phyloP scores from a whole-genome alignment of 2,797 vertebrate genomes.

The Falco naumanni region DNA sequence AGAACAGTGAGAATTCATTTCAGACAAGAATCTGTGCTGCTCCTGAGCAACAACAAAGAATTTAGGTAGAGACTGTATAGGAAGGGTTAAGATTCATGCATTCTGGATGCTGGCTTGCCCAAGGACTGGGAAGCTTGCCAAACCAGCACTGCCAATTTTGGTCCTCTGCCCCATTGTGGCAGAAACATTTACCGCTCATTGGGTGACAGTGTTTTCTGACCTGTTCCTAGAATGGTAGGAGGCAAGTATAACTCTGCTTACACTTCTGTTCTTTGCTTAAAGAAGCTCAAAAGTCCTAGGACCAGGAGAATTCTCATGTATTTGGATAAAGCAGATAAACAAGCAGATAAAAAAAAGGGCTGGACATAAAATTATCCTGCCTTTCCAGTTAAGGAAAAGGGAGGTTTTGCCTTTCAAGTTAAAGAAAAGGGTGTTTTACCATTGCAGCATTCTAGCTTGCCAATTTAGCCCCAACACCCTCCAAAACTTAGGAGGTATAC shows the following conservation, averaged over 20 bases:
- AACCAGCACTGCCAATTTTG: not conserved
- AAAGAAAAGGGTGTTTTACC: not conserved
- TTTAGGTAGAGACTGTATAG: not conserved
- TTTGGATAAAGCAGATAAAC: not conserved
- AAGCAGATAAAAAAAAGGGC: not conserved
- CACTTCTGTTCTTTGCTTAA: not conserved
- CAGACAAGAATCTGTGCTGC: not conserved
- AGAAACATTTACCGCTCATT: not conserved
- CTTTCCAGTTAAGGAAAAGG: not conserved
- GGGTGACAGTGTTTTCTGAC: not conserved
- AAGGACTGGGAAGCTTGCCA: not conserved
- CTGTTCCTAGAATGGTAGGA: not conserved
- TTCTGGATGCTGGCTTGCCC: not conserved
- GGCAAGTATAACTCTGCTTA: not conserved
- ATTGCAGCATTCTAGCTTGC: not conserved
- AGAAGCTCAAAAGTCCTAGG: not conserved
- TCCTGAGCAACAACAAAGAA: not conserved
- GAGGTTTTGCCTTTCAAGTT: not conserved
- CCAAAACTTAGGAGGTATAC: not conserved
- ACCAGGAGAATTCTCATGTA: not conserved
- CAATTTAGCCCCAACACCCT: not conserved
- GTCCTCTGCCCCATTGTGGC: not conserved
- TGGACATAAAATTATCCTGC: not conserved
- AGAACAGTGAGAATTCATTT: not conserved
- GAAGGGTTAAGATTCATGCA: not conserved